Evolutionary conservation across 2,888 invertebrate species (phyloP).

Genomic region (Agriopis marginaria): DNA sequence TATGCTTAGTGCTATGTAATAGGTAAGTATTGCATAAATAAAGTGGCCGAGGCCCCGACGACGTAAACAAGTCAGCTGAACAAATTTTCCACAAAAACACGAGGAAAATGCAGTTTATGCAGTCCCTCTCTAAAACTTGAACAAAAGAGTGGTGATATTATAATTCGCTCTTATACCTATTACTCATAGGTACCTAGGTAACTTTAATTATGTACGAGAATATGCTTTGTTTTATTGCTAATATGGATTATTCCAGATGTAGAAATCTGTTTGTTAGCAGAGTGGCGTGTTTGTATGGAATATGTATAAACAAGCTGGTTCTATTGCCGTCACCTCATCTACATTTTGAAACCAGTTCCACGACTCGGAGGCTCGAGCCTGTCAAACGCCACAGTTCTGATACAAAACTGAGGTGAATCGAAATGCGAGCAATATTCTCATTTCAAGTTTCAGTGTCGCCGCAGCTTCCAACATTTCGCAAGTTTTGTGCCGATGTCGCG

Average conservation of each 20-base stretch:
- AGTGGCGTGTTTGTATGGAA: slow-evolving; percentile 46
- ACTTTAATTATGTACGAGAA: background rate
- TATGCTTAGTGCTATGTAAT: background rate
- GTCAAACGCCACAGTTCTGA: slow-evolving; percentile 74
- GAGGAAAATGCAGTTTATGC: background rate
- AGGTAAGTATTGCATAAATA: slow-evolving; percentile 1
- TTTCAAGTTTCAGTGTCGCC: slow-evolving; percentile 76
- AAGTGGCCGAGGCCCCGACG: background rate
- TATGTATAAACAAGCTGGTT: slow-evolving; percentile 69
- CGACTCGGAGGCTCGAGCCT: slow-evolving; percentile 70
- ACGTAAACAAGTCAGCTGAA: slow-evolving; percentile 15
- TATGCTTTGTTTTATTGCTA: slow-evolving; percentile 1
- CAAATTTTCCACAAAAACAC: slow-evolving; percentile 25
- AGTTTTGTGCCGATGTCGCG: slow-evolving; percentile 84
- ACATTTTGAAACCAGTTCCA: slow-evolving; percentile 83
- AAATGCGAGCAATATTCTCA: slow-evolving; percentile 77
- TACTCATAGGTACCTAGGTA: background rate
- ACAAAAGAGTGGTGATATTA: background rate
- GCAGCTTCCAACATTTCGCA: slow-evolving; percentile 68
- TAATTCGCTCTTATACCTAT: background rate
- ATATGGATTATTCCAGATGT: slow-evolving; percentile 20
- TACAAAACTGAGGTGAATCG: slow-evolving; percentile 82
- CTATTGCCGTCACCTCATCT: slow-evolving; percentile 83
- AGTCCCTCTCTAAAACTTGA: background rate
- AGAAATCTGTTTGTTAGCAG: slow-evolving; percentile 29